Conservation (phyloP, 2,888 invertebrate genomes). For the Machimus rusticus region DNA sequence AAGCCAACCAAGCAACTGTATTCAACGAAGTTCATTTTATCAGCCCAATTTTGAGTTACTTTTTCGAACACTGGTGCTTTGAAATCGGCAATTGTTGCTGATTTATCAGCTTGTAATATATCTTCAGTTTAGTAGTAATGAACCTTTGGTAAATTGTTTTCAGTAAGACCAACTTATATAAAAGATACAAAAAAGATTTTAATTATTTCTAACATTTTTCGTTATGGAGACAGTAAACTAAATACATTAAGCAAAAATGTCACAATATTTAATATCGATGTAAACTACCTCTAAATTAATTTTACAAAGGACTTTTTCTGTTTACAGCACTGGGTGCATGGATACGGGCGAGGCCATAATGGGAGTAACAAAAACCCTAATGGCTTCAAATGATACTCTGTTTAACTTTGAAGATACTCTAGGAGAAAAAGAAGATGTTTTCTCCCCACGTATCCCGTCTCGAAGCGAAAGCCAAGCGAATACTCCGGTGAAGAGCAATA, state of each 20-base stretch:
- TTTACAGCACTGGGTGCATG: constrained; percentile 49
- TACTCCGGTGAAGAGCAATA: constrained; percentile 41
- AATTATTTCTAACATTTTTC: background rate
- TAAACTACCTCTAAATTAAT: background rate
- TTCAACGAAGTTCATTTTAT: no score
- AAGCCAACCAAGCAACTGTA: no score
- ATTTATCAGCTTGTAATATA: no score
- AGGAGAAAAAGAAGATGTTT: constrained; percentile 50
- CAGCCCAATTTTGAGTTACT: no score
- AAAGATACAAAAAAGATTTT: no score
- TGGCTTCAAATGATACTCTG: constrained; percentile 52
- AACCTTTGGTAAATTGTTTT: no score
- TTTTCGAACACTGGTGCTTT: no score
- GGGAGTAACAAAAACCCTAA: constrained; percentile 51
- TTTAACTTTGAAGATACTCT: constrained; percentile 52
- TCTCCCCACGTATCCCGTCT: constrained; percentile 49
- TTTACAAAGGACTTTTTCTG: background rate
- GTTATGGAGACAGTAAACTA: background rate
- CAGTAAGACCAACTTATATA: no score
- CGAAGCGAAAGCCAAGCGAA: constrained; percentile 44
- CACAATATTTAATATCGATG: background rate
- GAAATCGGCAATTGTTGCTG: no score
- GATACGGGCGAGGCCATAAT: constrained; percentile 51
- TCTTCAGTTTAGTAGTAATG: no score
- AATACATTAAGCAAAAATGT: background rate